phyloP scores from a whole-genome alignment of 2,113 vertebrate genomes.

The Chamaea fasciata region DNA sequence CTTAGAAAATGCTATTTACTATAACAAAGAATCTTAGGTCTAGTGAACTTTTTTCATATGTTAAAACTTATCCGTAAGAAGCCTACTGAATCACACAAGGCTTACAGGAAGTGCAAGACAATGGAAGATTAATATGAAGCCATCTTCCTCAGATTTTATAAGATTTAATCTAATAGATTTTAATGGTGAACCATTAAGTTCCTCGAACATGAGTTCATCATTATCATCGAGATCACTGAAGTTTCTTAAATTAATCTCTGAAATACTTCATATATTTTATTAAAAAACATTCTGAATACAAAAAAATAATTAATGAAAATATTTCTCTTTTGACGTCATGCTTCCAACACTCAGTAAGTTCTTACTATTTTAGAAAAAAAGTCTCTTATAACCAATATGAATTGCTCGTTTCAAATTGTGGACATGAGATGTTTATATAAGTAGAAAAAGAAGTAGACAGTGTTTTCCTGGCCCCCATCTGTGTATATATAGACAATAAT shows the following conservation, averaged over 20 bases:
- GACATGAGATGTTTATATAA: not conserved
- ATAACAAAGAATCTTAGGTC: not conserved
- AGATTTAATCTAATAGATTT: not conserved
- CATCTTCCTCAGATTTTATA: not conserved
- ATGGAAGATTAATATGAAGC: not conserved
- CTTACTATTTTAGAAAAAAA: not conserved
- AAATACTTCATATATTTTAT: not conserved
- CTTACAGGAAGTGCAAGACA: not conserved
- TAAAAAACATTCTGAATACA: accelerated
- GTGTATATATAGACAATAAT: not conserved
- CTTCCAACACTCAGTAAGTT: not conserved
- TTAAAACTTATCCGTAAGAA: not conserved
- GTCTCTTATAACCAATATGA: not conserved
- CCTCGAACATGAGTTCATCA: not conserved
- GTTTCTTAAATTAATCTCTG: not conserved
- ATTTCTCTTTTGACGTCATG: not conserved
- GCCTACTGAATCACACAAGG: not conserved
- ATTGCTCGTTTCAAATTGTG: not conserved
- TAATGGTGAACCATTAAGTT: not conserved
- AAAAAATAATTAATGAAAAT: not conserved
- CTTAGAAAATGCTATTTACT: not conserved
- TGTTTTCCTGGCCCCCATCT: not conserved
- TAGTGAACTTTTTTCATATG: not conserved
- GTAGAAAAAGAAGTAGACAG: not conserved
- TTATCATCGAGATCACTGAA: not conserved